Evolutionary conservation across 2,888 invertebrate species (phyloP).

Genomic region (Thereva nobilitata): DNA sequence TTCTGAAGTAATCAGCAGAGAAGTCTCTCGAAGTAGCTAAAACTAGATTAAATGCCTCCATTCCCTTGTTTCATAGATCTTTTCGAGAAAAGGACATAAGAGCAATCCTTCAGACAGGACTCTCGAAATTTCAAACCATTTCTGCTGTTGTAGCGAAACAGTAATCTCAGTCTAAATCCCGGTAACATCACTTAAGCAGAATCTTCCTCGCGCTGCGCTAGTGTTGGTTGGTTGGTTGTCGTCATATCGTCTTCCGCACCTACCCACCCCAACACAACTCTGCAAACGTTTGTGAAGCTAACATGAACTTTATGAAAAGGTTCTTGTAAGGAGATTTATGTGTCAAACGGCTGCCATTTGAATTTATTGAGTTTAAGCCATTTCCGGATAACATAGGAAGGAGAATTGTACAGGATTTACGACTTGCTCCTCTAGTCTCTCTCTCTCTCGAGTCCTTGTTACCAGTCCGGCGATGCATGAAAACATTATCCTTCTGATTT

Average conservation of each 20-base stretch:
- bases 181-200: constrained; percentile 36
- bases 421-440: constrained; percentile 25
- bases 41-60: constrained; percentile 11
- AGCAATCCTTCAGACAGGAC: constrained; percentile 23
- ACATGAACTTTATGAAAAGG: constrained; percentile 41
- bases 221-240: no score
- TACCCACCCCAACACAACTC: no score
- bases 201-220: constrained; percentile 6
- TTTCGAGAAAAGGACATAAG: constrained; percentile 9
- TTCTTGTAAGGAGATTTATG: constrained; percentile 41
- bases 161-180: constrained; percentile 39
- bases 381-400: constrained; percentile 18
- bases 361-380: constrained; percentile 41
- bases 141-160: constrained; percentile 21
- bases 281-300: constrained; percentile 9
- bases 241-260: no score
- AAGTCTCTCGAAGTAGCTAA: constrained; percentile 18
- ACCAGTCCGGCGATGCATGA: constrained; percentile 22
- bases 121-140: constrained; percentile 18
- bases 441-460: constrained; percentile 10
- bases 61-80: constrained; percentile 1
- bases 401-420: constrained; percentile 41
- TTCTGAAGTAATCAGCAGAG: constrained; percentile 10
- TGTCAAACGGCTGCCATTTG: constrained; percentile 40
- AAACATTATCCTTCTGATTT: constrained; percentile 35